Percentiles rank a stretch among this genome's conserved stretches.
Conservation (phyloP, 2,113 vertebrate species). For the Periophthalmodon schlosseri region DNA sequence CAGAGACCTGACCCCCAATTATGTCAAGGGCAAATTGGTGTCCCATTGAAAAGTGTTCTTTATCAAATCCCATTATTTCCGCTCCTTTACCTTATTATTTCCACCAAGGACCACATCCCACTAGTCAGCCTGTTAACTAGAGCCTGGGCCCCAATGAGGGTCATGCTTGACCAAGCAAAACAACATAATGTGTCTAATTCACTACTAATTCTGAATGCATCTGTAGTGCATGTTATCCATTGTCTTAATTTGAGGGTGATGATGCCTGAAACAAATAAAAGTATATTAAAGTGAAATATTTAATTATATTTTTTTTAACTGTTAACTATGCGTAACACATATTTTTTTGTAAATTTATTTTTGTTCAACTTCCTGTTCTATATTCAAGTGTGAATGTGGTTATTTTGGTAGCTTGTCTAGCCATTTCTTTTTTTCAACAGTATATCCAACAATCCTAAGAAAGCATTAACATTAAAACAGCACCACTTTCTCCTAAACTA, state of each 20-base stretch:
- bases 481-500: slow-evolving; percentile 32
- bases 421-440: neutral
- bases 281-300: slow-evolving; percentile 14
- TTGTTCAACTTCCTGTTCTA: neutral
- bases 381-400: neutral
- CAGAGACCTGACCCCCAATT: slow-evolving; percentile 63
- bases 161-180: slow-evolving; percentile 68
- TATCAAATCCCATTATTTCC: slow-evolving; percentile 87
- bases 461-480: slow-evolving; percentile 15
- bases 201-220: slow-evolving; percentile 67
- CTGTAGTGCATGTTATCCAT: slow-evolving; percentile 15
- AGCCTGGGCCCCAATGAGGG: slow-evolving; percentile 64
- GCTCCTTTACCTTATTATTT: slow-evolving; percentile 83
- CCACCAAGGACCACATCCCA: slow-evolving; percentile 64
- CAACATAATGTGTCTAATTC: slow-evolving; percentile 73
- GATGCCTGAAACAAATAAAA: neutral
- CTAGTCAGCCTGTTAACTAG: slow-evolving; percentile 75
- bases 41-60: slow-evolving; percentile 79
- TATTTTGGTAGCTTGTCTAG: neutral
- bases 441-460: neutral
- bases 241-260: slow-evolving; percentile 27
- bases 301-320: too few species aligned
- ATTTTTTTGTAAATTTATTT: neutral
- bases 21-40: slow-evolving; percentile 71
- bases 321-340: slow-evolving; percentile 21